Evolutionary conservation across 2,113 vertebrate genomes (phyloP).

Genomic region (Neotragus pygmaeus): DNA sequence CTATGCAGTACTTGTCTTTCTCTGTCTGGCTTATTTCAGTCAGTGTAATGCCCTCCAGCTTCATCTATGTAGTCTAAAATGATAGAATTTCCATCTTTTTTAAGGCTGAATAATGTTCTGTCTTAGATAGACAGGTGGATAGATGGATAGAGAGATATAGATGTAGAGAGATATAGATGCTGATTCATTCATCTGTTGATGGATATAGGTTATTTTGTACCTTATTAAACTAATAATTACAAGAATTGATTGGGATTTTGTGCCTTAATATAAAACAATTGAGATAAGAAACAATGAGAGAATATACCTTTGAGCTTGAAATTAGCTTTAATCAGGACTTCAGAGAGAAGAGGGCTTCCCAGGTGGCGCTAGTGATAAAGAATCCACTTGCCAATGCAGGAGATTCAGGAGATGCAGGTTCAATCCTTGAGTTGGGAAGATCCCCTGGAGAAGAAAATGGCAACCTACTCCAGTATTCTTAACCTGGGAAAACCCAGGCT

Average conservation of each 20-base stretch:
- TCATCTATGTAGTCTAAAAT: not conserved
- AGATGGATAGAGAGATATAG: not conserved
- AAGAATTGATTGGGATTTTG: not conserved
- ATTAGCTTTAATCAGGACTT: not conserved
- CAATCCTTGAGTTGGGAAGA: not conserved
- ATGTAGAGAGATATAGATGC: not conserved
- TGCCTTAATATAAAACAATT: not conserved
- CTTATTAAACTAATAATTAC: not conserved
- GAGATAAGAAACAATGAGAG: not conserved
- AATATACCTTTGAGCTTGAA: not conserved
- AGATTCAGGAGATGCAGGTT: not conserved
- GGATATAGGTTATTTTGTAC: not conserved
- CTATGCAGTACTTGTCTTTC: not conserved
- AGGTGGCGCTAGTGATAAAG: fast-evolving
- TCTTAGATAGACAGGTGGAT: not conserved
- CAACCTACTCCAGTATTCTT: not conserved
- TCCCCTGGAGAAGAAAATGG: not conserved
- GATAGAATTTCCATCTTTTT: not conserved
- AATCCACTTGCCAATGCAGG: not conserved
- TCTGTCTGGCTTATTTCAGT: not conserved
- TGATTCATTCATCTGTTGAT: not conserved
- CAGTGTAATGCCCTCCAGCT: not conserved
- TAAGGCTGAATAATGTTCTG: not conserved
- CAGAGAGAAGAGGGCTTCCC: not conserved
- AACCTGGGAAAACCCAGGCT: not conserved